Percentiles rank a stretch among this genome's conserved stretches.
phyloP scores from a whole-genome alignment of 2,797 vertebrate species.

The Miichthys miiuy region DNA sequence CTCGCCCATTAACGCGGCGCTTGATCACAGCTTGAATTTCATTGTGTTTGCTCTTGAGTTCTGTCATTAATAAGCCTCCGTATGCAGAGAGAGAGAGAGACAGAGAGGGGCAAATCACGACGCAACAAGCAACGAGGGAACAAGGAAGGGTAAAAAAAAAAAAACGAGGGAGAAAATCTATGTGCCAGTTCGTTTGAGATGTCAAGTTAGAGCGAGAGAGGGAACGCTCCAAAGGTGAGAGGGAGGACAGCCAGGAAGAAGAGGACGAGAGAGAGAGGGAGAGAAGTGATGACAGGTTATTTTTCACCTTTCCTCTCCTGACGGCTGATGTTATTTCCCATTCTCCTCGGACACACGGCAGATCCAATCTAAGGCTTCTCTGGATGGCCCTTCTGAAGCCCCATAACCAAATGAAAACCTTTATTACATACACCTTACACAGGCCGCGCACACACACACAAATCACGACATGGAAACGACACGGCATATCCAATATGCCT shows the following conservation, averaged over 20 bases:
- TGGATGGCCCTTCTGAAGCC: conserved; percentile 79
- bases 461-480: neutral
- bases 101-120: neutral
- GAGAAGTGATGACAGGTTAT: conserved; percentile 88
- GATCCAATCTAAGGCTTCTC: conserved; percentile 86
- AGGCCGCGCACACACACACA: conserved; percentile 22
- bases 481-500: neutral
- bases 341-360: conserved; percentile 80
- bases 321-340: conserved; percentile 83
- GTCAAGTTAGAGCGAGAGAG: neutral
- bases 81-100: neutral
- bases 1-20: neutral
- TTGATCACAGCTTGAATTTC: neutral
- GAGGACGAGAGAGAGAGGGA: conserved; percentile 29
- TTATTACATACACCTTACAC: conserved; percentile 79
- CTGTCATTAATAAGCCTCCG: neutral
- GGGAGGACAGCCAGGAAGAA: conserved; percentile 46
- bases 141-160: conserved; percentile 1
- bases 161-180: neutral
- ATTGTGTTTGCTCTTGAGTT: neutral
- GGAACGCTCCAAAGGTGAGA: conserved; percentile 52
- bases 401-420: conserved; percentile 87
- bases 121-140: conserved; percentile 21
- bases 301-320: conserved; percentile 87
- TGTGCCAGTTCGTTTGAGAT: conserved; percentile 30